phyloP scores from a whole-genome alignment of 2,113 vertebrate genomes.

The Alethe diademata region DNA sequence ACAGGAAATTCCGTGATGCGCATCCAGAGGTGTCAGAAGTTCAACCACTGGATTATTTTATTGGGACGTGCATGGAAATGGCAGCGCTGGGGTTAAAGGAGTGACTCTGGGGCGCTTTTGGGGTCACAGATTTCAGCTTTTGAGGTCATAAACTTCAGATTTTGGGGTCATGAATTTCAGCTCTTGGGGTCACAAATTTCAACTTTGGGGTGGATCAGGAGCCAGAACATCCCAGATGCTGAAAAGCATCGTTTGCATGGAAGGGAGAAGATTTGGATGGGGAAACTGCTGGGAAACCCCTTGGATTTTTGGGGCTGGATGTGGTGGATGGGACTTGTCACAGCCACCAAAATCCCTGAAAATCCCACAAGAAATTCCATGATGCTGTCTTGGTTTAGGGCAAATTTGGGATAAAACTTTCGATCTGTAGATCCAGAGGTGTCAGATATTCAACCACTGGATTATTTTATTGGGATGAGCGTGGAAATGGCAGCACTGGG shows the following conservation, averaged over 20 bases:
- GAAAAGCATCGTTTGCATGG: not conserved
- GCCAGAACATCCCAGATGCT: not conserved
- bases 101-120: not conserved
- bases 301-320: not conserved
- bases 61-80: not conserved
- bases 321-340: not conserved
- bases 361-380: accelerated
- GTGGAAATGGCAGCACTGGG: not conserved
- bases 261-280: not conserved
- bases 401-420: too few relatives aligned
- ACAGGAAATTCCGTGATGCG: accelerated
- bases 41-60: not conserved
- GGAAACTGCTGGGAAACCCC: not conserved
- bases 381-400: too few relatives aligned
- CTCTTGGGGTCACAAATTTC: not conserved
- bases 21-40: accelerated
- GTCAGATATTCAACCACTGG: accelerated
- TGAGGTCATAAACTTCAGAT: accelerated
- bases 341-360: not conserved
- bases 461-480: not conserved
- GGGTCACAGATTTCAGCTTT: not conserved
- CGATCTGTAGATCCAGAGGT: not conserved
- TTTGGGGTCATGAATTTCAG: not conserved
- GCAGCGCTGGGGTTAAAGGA: not conserved
- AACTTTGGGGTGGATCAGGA: not conserved